These are phyloP conservation scores for Zingel zingel DNA, from an alignment of 2,113 vertebrate genomes.

Conservation along the genomic window DNA sequence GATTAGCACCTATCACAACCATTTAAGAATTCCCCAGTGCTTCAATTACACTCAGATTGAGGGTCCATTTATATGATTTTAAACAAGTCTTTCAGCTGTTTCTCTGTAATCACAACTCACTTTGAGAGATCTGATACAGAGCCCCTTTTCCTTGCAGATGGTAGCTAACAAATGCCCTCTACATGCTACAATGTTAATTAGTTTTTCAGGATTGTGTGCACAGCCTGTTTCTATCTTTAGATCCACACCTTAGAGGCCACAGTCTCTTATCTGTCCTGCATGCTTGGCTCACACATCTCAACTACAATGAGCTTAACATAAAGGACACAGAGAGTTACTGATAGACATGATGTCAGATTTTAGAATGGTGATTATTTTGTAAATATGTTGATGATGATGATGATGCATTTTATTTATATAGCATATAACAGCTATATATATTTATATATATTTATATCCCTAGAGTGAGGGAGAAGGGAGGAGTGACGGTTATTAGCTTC, in stretches of 20 bases:
- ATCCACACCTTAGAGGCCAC: conserved; percentile 36
- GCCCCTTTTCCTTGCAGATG: conserved; percentile 13
- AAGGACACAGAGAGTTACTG: conserved; percentile 15
- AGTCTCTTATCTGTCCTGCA: conserved; percentile 30
- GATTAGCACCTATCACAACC: neutral
- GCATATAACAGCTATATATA: too few relatives aligned
- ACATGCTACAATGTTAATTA: conserved; percentile 55
- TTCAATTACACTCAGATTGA: too few relatives aligned
- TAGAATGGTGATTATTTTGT: conserved; percentile 2
- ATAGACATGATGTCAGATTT: conserved; percentile 6
- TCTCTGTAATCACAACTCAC: conserved; percentile 4
- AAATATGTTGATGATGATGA: neutral
- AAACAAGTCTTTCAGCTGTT: neutral
- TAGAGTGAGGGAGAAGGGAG: too few relatives aligned
- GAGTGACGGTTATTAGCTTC: too few relatives aligned
- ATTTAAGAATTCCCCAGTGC: too few relatives aligned
- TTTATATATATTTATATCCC: too few relatives aligned
- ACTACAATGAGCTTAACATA: conserved; percentile 7
- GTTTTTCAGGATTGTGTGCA: conserved; percentile 42
- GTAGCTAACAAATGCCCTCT: conserved; percentile 23
- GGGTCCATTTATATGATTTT: too few relatives aligned
- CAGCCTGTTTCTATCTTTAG: conserved; percentile 60
- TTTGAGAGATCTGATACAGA: neutral
- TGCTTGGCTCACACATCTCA: conserved; percentile 21
- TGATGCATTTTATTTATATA: too few relatives aligned